Evolutionary conservation across 2,888 invertebrate genomes (phyloP), one percentile per base, ranked within the genome.

Genomic region (Mythimna albipuncta): DNA sequence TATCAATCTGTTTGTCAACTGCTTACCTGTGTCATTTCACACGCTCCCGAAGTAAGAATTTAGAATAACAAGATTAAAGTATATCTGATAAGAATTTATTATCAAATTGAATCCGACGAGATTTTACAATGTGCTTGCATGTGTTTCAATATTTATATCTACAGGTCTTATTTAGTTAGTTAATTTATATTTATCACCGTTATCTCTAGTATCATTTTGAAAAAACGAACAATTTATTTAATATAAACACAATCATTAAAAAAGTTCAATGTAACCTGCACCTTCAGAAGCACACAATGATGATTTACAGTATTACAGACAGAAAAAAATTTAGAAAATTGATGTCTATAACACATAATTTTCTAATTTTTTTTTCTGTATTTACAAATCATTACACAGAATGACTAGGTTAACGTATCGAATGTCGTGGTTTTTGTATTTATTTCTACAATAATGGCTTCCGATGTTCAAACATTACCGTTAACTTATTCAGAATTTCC

Each of bases 1-100:
- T 84, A 81, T 86, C 87, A 62, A 57, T 57, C 50, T 67, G 65
- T 78, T 82, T 86, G 70, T 63, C 35, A 35, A 59, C 54, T 67
- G 52, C 47, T 70, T 77, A 67, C 74, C 66, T 81, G 77, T 67
- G 47, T 73, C 69, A 57, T 50, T 72, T 75, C 75, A 74, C 79
- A 78, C 62, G 85, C 82, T 86, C 58, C 82, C 54, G 54, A 79
- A 83, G 54, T 57, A 64, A 64, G 32, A 82, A 50, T 71, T 59
- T 55, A 65, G 35, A 55, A 82, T 69, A 57, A 70, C 54, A 78
- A 63, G 62, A 71, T 82, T 64, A 63, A 64, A 63, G 50, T 41
- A 41, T 54, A 66, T 67, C n/a, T 50, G 77, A 76, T 77, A 68
- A 59, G 13, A 67, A 26, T 32, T 52, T 59, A 38, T 52, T 13